phyloP scores from a whole-genome alignment of 2,888 invertebrate genomes.

The Cryptocheilus praepositus region DNA sequence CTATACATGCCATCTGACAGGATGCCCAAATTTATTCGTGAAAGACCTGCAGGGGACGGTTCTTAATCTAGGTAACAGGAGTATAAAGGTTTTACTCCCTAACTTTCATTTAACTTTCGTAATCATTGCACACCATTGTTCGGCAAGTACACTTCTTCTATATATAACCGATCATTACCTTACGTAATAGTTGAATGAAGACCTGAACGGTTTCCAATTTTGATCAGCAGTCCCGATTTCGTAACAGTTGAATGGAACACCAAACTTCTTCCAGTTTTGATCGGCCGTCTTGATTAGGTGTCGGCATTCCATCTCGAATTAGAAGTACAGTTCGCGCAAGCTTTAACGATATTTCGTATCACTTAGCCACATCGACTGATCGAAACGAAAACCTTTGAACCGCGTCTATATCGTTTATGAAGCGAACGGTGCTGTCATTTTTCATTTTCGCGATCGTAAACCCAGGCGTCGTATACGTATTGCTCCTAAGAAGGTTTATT shows the following conservation, averaged over 20 bases:
- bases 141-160: conserved; percentile 37
- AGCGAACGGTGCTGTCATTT: too few relatives aligned
- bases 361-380: too few relatives aligned
- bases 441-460: background rate
- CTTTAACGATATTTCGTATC: too few relatives aligned
- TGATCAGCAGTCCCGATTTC: conserved; percentile 8
- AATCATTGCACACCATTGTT: conserved; percentile 50
- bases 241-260: conserved; percentile 8
- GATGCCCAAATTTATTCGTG: conserved; percentile 4
- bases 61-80: conserved; percentile 31
- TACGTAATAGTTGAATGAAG: conserved; percentile 39
- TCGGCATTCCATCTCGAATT: conserved; percentile 8
- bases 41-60: conserved; percentile 13
- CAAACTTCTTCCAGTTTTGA: conserved; percentile 16
- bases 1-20: background rate
- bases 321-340: background rate
- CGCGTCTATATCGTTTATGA: too few relatives aligned
- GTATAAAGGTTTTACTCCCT: conserved; percentile 37
- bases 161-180: conserved; percentile 11
- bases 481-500: background rate
- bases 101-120: conserved; percentile 56
- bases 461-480: background rate
- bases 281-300: background rate
- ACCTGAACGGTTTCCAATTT: conserved; percentile 10
- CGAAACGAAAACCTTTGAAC: too few relatives aligned